These are phyloP conservation scores for Pristionchus exspectatus DNA, from an alignment of 2,888 invertebrate species.

Conservation along the genomic window DNA sequence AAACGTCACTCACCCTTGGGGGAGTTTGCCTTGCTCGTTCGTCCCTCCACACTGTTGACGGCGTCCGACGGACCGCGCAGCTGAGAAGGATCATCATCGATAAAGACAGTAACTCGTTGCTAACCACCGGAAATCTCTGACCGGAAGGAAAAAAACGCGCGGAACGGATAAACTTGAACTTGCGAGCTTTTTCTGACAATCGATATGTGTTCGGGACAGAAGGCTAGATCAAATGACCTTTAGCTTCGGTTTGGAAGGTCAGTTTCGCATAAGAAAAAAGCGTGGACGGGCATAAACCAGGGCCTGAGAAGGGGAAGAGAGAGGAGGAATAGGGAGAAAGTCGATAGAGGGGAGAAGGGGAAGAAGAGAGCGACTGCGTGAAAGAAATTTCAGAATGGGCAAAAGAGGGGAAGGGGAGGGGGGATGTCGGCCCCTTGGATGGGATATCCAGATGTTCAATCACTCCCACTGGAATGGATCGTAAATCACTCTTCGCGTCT, in stretches of 20 bases:
- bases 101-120: neutral
- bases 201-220: neutral
- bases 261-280: neutral
- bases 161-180: neutral
- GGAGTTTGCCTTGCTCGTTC: constrained; percentile 5
- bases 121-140: constrained; percentile 1
- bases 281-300: neutral
- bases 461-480: constrained; percentile 8
- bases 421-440: neutral
- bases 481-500: constrained; percentile 18
- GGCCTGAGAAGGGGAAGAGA: neutral
- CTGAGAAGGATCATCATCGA: constrained; percentile 1
- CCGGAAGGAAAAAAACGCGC: neutral
- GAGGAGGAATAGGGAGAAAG: constrained; percentile 4
- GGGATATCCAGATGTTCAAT: constrained; percentile 32
- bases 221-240: neutral
- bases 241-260: neutral
- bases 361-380: neutral
- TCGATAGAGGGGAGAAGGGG: neutral
- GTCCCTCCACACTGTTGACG: constrained; percentile 54
- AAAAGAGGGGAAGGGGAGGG: neutral
- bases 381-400: constrained; percentile 20
- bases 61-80: constrained; percentile 51
- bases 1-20: neutral
- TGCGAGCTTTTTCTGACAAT: neutral